Base-by-base conservation (phyloP, 2,888 invertebrate genomes). In the Amphiduros pacificus region DNA sequence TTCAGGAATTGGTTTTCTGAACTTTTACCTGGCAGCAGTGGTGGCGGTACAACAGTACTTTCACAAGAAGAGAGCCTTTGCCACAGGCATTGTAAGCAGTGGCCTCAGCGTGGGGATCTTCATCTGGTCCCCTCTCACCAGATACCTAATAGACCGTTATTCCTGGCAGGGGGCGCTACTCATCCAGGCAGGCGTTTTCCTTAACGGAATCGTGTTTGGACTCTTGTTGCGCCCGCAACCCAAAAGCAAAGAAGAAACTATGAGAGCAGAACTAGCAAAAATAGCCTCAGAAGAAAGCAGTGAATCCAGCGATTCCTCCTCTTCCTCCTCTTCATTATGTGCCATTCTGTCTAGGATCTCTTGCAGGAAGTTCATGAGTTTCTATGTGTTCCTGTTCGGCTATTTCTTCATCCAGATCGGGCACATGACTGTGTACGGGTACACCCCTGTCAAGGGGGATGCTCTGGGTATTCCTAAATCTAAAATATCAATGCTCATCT, bases 101-200 rank as follows among this genome's bases (percentile, higher is more conserved):
- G 44, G 44, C n/a, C n/a, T 44, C 6, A 44, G 44, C n/a, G 44
- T 44, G 6, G 44, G 44, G 22, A 44, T 44, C n/a, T 44, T 44
- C 44, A 17, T 44, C 22, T 22, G n/a, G 5, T 22, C 44, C 5
- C 44, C 44, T 9, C 22, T 44, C 6, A 44, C 44, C n/a, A 44
- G 44, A 44, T 44, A 20, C 44, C n/a, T 44, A 44, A 44, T 44
- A 6, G 44, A 44, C n/a, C 4, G n/a, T 6, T 44, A 44, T 22
- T 20, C n/a, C 44, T 44, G 44, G 44, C 44, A 44, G 44, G 44
- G 44, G 44, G 44, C 44, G 44, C 44, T 44, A n/a, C 6, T 44
- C 6, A 44, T 44, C 44, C 20, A 44, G 44, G 5, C 44, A 44
- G 44, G 20, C 44, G 22, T 44, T 22, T 44, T 44, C 22, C 22